Conservation (phyloP, 2,888 invertebrate genomes). For the Phasia obesa region DNA sequence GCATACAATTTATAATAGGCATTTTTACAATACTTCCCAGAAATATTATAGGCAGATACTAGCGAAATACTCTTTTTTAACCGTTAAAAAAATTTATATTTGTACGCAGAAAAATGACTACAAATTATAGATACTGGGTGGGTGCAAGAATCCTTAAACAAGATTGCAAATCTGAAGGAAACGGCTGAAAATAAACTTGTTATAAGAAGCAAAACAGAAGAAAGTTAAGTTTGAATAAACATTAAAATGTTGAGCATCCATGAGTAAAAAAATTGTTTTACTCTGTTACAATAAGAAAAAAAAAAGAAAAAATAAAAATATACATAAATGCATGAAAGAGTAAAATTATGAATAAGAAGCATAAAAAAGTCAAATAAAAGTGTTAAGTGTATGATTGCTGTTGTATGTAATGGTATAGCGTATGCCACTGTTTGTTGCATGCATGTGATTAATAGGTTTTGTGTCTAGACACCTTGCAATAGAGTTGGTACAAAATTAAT, state of each 20-base stretch:
- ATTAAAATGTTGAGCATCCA: slow-evolving; percentile 55
- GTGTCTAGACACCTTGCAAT: slow-evolving; percentile 68
- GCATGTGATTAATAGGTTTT: slow-evolving; percentile 68
- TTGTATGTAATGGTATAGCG: slow-evolving; percentile 4
- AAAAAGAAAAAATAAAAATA: slow-evolving; percentile 2
- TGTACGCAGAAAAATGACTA: slow-evolving; percentile 2
- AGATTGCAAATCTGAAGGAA: background rate
- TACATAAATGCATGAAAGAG: slow-evolving; percentile 33
- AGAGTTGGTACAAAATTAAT: slow-evolving; percentile 57
- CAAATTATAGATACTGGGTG: background rate
- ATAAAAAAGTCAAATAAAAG: slow-evolving; percentile 42
- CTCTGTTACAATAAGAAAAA: slow-evolving; percentile 8
- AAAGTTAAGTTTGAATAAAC: background rate
- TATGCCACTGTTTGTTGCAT: slow-evolving; percentile 46
- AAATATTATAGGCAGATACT: background rate
- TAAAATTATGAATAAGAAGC: slow-evolving; percentile 14
- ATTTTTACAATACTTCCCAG: background rate
- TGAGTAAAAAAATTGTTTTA: slow-evolving; percentile 18
- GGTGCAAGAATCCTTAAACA: background rate
- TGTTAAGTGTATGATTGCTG: slow-evolving; percentile 48
- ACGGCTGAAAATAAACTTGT: background rate
- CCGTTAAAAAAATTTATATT: slow-evolving; percentile 29
- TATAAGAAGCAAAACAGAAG: background rate
- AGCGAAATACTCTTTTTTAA: slow-evolving; percentile 20
- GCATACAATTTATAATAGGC: too few species aligned